These are phyloP conservation scores for Cephonodes hylas DNA, from an alignment of 2,888 invertebrate species.

Conservation along the genomic window DNA sequence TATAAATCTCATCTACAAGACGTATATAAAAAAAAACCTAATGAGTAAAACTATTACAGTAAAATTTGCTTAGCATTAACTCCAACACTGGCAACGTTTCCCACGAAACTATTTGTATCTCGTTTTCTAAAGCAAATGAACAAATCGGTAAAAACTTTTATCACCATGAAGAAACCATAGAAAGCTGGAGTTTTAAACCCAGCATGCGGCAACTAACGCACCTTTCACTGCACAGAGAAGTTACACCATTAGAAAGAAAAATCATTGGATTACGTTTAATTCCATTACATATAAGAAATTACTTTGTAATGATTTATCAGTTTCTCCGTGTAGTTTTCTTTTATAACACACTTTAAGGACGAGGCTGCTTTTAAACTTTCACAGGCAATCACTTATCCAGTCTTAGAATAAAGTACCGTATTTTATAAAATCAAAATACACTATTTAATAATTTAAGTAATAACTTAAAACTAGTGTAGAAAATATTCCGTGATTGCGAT, in stretches of 20 bases:
- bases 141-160: background rate
- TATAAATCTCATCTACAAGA: no score
- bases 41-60: no score
- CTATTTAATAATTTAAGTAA: no score
- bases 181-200: background rate
- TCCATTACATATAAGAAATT: background rate
- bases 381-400: no score
- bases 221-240: background rate
- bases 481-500: no score
- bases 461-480: no score
- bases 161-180: background rate
- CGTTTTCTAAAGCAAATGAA: background rate
- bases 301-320: background rate
- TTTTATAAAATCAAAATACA: no score
- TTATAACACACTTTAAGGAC: background rate
- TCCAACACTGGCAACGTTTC: background rate
- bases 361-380: background rate
- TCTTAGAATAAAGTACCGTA: no score
- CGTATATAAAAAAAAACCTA: no score
- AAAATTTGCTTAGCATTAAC: no score
- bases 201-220: background rate
- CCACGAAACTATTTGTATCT: background rate
- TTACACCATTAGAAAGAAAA: conserved; percentile 7
- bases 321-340: background rate
- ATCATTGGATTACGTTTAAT: background rate